These are phyloP conservation scores for Pelodytes ibericus DNA, from an alignment of 2,797 vertebrate genomes.

Conservation along the genomic window DNA sequence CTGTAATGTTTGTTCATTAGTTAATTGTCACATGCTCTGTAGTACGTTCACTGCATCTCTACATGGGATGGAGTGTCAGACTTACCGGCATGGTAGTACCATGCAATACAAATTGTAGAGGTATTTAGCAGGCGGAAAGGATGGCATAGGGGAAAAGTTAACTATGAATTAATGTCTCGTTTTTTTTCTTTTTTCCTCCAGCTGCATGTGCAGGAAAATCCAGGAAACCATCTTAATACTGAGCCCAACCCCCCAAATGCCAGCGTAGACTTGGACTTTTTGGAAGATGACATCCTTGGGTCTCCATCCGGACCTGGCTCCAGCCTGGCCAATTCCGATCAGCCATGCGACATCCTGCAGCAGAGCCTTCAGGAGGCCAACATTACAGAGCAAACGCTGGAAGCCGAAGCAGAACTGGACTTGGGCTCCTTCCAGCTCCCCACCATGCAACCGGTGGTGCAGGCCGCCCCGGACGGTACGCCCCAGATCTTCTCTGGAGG, in stretches of 20 bases:
- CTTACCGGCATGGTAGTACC: no score
- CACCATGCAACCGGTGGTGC: conserved; percentile 87
- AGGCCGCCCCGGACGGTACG: conserved; percentile 78
- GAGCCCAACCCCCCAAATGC: conserved; percentile 76
- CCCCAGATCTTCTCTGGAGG: conserved; percentile 81
- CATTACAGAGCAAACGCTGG: conserved; percentile 95
- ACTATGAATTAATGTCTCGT: no score
- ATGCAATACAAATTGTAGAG: no score
- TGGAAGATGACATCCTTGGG: conserved; percentile 95
- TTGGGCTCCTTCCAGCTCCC: conserved; percentile 91
- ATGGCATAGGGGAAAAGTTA: no score
- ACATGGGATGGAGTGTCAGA: no score
- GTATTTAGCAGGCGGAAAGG: no score
- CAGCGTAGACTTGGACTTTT: conserved; percentile 94
- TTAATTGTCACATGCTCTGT: no score
- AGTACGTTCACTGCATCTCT: no score
- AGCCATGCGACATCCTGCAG: conserved; percentile 94
- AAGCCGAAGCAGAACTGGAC: conserved; percentile 92
- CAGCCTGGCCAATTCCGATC: conserved; percentile 78
- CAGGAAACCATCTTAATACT: conserved; percentile 71
- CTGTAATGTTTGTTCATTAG: no score
- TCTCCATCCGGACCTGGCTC: conserved; percentile 78
- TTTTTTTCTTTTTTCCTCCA: conserved; percentile 58
- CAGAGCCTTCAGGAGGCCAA: conserved; percentile 96
- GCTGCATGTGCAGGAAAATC: conserved; percentile 87